Evolutionary conservation across 2,888 invertebrate species (phyloP).

Genomic region (Diaperis boleti): DNA sequence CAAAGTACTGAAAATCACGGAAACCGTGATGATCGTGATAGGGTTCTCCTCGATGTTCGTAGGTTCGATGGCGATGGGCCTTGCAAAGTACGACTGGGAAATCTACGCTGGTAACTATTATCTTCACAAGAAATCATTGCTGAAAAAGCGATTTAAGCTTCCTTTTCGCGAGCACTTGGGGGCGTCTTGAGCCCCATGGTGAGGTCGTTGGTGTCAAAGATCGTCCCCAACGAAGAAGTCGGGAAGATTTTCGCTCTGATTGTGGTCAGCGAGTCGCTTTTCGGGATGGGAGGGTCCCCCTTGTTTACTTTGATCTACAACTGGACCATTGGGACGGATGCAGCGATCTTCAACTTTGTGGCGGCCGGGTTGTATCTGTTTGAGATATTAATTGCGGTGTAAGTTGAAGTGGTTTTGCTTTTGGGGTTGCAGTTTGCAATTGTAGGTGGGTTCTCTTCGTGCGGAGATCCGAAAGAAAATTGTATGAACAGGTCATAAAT

Average conservation of each 20-base stretch:
- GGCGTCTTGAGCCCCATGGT: conserved; percentile 71
- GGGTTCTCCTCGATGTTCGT: conserved; percentile 60
- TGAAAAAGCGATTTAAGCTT: not conserved
- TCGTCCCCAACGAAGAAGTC: conserved; percentile 71
- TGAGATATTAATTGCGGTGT: conserved; percentile 49
- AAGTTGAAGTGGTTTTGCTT: too few species aligned
- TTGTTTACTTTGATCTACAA: conserved; percentile 76
- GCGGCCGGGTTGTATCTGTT: conserved; percentile 67
- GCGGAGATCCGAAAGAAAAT: too few species aligned
- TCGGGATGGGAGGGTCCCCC: conserved; percentile 73
- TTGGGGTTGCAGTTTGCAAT: too few species aligned
- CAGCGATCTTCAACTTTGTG: conserved; percentile 72
- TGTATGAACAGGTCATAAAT: too few species aligned
- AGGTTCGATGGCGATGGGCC: conserved; percentile 60
- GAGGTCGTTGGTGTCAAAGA: conserved; percentile 73
- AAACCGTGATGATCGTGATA: conserved; percentile 65
- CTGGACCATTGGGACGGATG: conserved; percentile 69
- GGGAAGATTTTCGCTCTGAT: conserved; percentile 76
- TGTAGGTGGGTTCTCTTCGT: too few species aligned
- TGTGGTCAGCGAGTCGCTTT: conserved; percentile 74
- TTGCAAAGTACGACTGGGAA: conserved; percentile 67
- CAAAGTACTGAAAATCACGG: conserved; percentile 66
- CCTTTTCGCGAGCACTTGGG: conserved; percentile 60
- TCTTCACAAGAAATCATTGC: not conserved
- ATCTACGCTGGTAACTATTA: conserved; percentile 68